phyloP scores from a whole-genome alignment of 2,888 invertebrate species.

The Silvanus unidentatus region DNA sequence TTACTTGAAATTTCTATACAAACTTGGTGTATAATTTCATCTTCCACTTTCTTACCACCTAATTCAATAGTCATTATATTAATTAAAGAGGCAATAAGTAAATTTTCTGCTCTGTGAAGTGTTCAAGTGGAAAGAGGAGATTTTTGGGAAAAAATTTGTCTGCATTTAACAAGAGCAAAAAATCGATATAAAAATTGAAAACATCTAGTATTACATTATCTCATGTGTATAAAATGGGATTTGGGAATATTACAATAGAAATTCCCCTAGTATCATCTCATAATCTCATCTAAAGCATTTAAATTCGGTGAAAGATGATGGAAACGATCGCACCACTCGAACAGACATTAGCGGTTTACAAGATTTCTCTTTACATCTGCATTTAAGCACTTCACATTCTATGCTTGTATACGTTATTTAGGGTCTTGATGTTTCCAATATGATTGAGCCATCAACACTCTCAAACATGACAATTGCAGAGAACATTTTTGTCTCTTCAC shows the following conservation, averaged over 20 bases:
- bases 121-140: too few species aligned
- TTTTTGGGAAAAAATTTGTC: too few species aligned
- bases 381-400: slow-evolving; percentile 1
- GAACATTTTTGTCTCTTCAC: too few species aligned
- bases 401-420: not conserved
- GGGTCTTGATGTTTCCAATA: slow-evolving; percentile 1
- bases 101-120: too few species aligned
- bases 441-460: slow-evolving; percentile 1
- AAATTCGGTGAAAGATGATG: slow-evolving; percentile 5
- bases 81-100: too few species aligned
- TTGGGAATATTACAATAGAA: not conserved
- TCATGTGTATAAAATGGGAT: slow-evolving; percentile 2
- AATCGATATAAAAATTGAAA: too few species aligned
- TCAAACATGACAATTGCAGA: not conserved
- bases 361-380: slow-evolving; percentile 5
- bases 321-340: slow-evolving; percentile 22
- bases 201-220: not conserved
- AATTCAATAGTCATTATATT: too few species aligned
- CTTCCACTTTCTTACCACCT: too few species aligned
- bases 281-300: slow-evolving; percentile 2
- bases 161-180: too few species aligned
- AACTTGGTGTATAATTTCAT: too few species aligned
- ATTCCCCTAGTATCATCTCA: slow-evolving; percentile 3
- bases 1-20: too few species aligned
- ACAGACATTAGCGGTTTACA: slow-evolving; percentile 19